Base-by-base conservation (phyloP, 2,113 vertebrate species). In the Chionis minor region DNA sequence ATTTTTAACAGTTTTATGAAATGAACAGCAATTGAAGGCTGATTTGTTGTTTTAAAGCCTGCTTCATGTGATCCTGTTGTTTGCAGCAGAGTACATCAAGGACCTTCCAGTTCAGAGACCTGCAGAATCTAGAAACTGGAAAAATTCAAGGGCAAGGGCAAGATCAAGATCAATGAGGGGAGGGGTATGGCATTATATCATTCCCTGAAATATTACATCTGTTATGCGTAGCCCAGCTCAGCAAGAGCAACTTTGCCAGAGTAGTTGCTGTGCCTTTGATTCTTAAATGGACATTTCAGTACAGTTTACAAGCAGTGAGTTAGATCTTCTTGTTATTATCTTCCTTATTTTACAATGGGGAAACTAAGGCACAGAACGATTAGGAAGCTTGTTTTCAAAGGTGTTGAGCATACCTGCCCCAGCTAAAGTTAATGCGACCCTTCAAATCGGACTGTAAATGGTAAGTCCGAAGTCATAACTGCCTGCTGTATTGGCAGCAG, bases 31-130 rank as follows among this genome's bases (percentile, higher is more conserved):
- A 88, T 49, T 93, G 59, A 67, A 92, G 90, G 91, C 69, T 90
- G 92, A 97, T 97, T 95, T 97, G 95, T 88, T 97, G 83, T 93
- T 96, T 94, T 92, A 96, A 97, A 95, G 92, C 14, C 59, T 96
- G 40, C 49, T 96, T 80, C 94, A 81, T 61, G 26, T 65, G 63
- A 82, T 70, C 32, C 62, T 94, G 79, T 88, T 95, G 65, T 96
- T 97, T 21, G 42, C 47, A 84, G 67, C 62, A 61, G 40, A 59
- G 18, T 77, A 35, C 9, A n/a, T 86, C 83, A 96, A 95, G 66
- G 79, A 82, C 65, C 87, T 81, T 89, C 69, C 69, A 77, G 13
- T 56, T 97, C 86, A 95, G 91, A 97, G 86, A 58, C 72, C 79
- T 87, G 94, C 66, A 92, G 82, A 77, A 90, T 32, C 30, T 84